Conservation (phyloP, 2,888 invertebrate species). For the Cephalotes varians region DNA sequence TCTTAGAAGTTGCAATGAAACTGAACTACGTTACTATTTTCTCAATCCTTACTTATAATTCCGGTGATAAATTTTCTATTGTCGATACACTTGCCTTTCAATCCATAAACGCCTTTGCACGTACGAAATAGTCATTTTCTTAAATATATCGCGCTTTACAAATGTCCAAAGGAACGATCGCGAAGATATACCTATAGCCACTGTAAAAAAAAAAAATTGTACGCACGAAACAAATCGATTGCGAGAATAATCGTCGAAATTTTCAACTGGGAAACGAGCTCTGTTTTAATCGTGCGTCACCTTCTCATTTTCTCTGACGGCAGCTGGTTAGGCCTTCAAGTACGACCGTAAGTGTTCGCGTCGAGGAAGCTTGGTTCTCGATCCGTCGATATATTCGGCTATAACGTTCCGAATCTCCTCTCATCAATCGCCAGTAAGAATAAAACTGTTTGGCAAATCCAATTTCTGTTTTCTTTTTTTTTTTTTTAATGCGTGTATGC, state of each 20-base stretch:
- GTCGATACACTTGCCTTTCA: conserved; percentile 16
- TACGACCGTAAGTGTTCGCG: conserved; percentile 54
- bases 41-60: conserved; percentile 1
- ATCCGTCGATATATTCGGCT: conserved; percentile 24
- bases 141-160: not conserved
- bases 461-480: conserved; percentile 21
- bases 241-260: not conserved
- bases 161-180: not conserved
- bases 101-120: not conserved
- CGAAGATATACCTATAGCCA: not conserved
- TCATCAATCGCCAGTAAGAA: conserved; percentile 38
- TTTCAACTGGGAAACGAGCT: not conserved
- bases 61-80: not conserved
- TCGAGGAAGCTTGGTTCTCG: conserved; percentile 35
- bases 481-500: conserved; percentile 56
- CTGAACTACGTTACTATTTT: not conserved
- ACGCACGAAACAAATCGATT: not conserved
- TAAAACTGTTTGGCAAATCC: conserved; percentile 36
- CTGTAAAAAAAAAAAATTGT: not conserved
- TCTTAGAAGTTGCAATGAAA: not conserved
- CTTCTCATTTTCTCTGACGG: conserved; percentile 52
- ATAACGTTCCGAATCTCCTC: conserved; percentile 54
- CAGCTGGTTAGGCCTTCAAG: conserved; percentile 52
- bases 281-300: conserved; percentile 17
- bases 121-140: not conserved